Conservation (phyloP, 2,113 vertebrate species). For the Recurvirostra avosetta region DNA sequence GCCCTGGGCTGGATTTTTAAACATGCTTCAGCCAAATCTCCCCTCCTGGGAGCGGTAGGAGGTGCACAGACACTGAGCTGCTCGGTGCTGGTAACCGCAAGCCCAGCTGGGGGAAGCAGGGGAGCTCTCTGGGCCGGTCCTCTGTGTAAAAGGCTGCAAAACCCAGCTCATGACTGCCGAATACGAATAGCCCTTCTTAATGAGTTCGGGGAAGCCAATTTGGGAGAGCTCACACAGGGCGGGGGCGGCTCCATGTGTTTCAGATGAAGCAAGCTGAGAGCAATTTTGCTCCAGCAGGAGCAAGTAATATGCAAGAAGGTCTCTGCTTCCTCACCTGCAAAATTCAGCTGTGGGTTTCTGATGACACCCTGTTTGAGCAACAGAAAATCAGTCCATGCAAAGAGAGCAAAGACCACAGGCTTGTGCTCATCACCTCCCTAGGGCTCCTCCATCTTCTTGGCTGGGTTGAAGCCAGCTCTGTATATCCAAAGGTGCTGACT, state of each 20-base stretch:
- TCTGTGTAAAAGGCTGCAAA: not conserved
- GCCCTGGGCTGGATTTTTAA: not conserved
- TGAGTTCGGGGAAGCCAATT: not conserved
- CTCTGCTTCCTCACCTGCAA: not conserved
- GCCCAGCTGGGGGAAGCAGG: not conserved
- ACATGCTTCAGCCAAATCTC: not conserved
- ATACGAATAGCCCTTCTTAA: not conserved
- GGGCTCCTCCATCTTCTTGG: not conserved
- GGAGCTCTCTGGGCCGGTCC: not conserved
- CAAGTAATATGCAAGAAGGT: not conserved
- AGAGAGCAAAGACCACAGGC: not conserved
- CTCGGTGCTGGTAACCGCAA: not conserved
- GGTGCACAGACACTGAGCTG: accelerated
- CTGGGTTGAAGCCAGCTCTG: not conserved
- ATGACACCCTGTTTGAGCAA: not conserved
- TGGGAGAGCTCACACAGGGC: not conserved
- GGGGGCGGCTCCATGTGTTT: not conserved
- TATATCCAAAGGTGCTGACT: not conserved
- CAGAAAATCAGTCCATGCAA: not conserved
- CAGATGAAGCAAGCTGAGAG: not conserved
- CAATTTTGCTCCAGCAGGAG: not conserved
- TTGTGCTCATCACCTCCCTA: not conserved
- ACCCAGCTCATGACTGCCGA: not conserved
- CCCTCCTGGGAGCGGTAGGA: not conserved
- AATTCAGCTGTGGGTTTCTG: not conserved